Evolutionary conservation across 2,888 invertebrate genomes (phyloP).

Genomic region (Cecidostiba fungosa): DNA sequence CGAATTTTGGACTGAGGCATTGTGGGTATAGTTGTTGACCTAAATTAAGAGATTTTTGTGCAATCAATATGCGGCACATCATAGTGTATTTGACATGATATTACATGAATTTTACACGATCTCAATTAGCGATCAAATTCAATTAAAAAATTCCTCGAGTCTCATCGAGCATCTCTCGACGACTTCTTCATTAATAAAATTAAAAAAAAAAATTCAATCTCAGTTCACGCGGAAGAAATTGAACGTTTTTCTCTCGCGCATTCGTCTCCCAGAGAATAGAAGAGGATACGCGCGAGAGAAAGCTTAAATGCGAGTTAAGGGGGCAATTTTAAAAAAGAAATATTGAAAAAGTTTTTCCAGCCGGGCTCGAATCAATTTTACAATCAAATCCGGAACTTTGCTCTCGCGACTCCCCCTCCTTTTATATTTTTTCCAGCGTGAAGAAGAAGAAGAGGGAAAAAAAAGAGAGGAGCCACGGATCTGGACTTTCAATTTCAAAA

Average conservation of each 20-base stretch:
- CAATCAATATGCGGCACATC: too few species aligned
- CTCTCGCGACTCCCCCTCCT: neutral
- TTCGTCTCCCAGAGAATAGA: neutral
- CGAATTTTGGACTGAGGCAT: neutral
- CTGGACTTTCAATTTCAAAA: conserved; percentile 60
- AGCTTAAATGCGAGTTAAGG: conserved; percentile 47
- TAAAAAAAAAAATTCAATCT: conserved; percentile 51
- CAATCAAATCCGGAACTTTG: conserved; percentile 59
- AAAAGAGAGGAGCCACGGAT: conserved; percentile 25
- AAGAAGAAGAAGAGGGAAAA: neutral
- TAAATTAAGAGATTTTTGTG: neutral
- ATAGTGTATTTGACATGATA: too few species aligned
- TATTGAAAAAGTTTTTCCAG: conserved; percentile 61
- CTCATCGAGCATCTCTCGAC: neutral
- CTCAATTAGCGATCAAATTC: neutral
- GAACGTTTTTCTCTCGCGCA: neutral
- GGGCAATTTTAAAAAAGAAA: conserved; percentile 61
- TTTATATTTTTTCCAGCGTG: neutral
- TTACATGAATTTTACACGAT: too few species aligned
- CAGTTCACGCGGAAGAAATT: conserved; percentile 40
- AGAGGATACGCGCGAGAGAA: conserved; percentile 12
- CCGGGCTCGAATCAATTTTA: conserved; percentile 58
- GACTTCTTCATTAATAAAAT: conserved; percentile 44
- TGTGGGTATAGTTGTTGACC: neutral
- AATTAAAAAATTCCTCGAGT: neutral